These are phyloP conservation scores for Archilochus colubris DNA, from an alignment of 2,113 vertebrate genomes.

Conservation along the genomic window DNA sequence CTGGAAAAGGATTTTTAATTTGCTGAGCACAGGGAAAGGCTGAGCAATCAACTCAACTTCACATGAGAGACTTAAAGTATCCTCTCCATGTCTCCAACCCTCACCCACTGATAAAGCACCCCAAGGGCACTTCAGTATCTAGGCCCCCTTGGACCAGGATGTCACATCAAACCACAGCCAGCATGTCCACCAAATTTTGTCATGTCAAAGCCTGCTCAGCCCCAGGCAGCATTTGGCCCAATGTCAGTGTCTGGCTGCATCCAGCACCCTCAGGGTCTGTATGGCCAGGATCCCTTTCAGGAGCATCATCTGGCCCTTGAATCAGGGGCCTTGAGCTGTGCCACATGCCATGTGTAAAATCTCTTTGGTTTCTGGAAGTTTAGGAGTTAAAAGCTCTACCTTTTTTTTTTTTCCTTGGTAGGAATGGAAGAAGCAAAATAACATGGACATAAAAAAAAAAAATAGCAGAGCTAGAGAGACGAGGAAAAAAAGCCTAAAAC, in stretches of 20 bases:
- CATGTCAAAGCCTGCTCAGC: too few species aligned
- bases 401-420: background rate
- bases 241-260: background rate
- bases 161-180: background rate
- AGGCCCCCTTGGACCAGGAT: accelerated
- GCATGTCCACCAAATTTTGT: background rate
- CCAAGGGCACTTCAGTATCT: background rate
- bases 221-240: background rate
- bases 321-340: background rate
- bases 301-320: background rate
- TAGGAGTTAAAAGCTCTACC: background rate
- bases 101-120: background rate
- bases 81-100: background rate
- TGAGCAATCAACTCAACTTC: background rate
- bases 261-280: background rate
- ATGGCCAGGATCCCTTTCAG: background rate
- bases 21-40: background rate
- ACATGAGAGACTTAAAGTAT: background rate
- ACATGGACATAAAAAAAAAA: background rate
- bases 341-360: background rate
- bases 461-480: background rate
- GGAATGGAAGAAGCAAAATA: background rate
- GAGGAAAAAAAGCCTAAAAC: background rate
- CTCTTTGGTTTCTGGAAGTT: background rate
- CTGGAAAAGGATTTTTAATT: background rate